Evolutionary conservation across 2,888 invertebrate species (phyloP).

Genomic region (Oasisia sp.): DNA sequence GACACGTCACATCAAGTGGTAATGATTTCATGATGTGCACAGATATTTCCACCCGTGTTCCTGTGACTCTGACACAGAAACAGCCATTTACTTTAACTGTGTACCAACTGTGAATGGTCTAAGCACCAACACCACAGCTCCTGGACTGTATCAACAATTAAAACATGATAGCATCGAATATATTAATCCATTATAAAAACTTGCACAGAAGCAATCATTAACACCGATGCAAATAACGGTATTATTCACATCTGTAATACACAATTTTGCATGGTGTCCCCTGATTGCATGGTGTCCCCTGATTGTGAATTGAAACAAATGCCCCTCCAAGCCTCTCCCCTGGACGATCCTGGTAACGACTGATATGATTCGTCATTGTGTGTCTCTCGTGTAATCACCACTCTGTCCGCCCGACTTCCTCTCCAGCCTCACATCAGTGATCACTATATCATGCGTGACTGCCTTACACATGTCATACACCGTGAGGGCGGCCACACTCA

Average conservation of each 20-base stretch:
- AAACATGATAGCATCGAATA: not conserved
- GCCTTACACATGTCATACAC: conserved; percentile 99
- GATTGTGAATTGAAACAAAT: not conserved
- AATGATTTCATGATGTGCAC: too few species aligned
- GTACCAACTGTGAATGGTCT: not conserved
- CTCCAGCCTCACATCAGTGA: conserved; percentile 79
- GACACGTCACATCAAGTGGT: too few species aligned
- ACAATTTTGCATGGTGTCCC: not conserved
- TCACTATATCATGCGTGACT: conserved; percentile 80
- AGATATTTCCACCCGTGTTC: too few species aligned
- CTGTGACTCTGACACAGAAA: too few species aligned
- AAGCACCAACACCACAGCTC: not conserved
- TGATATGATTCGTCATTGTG: conserved; percentile 1
- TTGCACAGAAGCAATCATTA: not conserved
- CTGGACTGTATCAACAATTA: not conserved
- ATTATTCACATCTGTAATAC: not conserved
- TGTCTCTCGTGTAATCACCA: conserved; percentile 42
- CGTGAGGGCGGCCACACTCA: conserved; percentile 87
- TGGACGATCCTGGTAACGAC: not conserved
- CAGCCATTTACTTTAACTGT: not conserved
- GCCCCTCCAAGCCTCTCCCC: not conserved
- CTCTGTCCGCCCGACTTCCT: conserved; percentile 82
- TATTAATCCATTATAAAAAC: not conserved
- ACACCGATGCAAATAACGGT: too few species aligned
- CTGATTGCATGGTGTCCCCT: not conserved